Evolutionary conservation across 2,113 vertebrate genomes (phyloP).

Genomic region (Monarcha castaneiventris): DNA sequence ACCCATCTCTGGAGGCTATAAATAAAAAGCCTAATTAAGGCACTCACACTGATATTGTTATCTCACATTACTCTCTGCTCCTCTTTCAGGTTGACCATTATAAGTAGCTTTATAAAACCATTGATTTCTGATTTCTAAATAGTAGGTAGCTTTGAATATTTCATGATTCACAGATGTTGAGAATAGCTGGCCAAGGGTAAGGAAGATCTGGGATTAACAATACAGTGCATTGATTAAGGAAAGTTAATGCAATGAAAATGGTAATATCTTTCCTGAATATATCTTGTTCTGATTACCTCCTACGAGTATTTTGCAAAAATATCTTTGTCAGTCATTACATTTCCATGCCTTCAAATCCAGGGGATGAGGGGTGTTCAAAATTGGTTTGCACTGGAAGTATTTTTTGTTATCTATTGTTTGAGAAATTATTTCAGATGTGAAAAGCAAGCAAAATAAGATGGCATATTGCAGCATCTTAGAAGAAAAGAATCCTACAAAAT

Average conservation of each 20-base stretch:
- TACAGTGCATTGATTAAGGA: background rate
- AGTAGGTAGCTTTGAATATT: background rate
- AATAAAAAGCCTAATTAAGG: background rate
- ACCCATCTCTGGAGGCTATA: background rate
- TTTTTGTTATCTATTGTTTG: background rate
- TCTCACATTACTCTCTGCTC: background rate
- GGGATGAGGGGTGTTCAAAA: background rate
- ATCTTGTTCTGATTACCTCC: background rate
- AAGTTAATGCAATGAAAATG: background rate
- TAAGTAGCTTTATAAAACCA: background rate
- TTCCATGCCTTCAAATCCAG: background rate
- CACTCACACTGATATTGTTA: background rate
- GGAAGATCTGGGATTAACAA: background rate
- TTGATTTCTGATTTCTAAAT: background rate
- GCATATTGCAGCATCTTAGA: background rate
- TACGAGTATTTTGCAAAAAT: background rate
- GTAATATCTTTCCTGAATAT: background rate
- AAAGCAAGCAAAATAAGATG: background rate
- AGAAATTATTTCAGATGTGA: background rate
- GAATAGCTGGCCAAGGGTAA: background rate
- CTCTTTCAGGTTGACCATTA: background rate
- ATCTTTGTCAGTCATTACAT: background rate
- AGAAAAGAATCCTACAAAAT: background rate
- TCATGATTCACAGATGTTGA: background rate
- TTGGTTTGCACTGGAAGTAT: background rate